Conservation (phyloP, 1,140 invertebrate species). For the Penaeus chinensis region DNA sequence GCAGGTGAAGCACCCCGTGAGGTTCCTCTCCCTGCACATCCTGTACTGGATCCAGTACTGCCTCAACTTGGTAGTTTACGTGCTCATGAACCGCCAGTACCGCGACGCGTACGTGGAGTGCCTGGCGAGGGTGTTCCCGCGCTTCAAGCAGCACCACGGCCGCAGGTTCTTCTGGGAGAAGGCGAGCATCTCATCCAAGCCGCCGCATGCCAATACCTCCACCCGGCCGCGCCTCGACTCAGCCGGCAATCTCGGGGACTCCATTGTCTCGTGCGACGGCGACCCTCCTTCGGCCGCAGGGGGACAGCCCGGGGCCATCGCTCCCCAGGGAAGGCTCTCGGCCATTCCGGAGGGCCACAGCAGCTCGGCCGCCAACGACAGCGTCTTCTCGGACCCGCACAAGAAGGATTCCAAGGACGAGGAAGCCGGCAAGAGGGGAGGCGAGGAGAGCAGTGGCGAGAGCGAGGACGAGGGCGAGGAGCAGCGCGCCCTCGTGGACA, state of each 20-base stretch:
- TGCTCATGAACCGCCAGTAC: slow-evolving; percentile 57
- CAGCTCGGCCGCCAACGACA: slow-evolving; percentile 51
- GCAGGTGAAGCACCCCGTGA: slow-evolving; percentile 25
- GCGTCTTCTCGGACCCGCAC: slow-evolving; percentile 46
- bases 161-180: slow-evolving; percentile 52
- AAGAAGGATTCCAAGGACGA: slow-evolving; percentile 4
- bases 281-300: not conserved
- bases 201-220: slow-evolving; percentile 10
- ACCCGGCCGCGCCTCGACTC: not conserved
- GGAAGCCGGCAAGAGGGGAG: not conserved
- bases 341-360: slow-evolving; percentile 51
- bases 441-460: not conserved
- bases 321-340: slow-evolving; percentile 5
- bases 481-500: not conserved
- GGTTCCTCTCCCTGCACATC: slow-evolving; percentile 47
- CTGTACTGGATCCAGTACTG: slow-evolving; percentile 58
- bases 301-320: not conserved
- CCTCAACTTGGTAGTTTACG: slow-evolving; percentile 47
- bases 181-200: slow-evolving; percentile 43
- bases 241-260: not conserved
- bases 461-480: not conserved
- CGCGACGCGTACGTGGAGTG: slow-evolving; percentile 54
- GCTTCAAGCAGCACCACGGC: slow-evolving; percentile 43
- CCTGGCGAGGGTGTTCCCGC: slow-evolving; percentile 42
- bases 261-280: not conserved